Base-by-base conservation (phyloP, 2,113 vertebrate genomes). In the Cichladusa arquata region DNA sequence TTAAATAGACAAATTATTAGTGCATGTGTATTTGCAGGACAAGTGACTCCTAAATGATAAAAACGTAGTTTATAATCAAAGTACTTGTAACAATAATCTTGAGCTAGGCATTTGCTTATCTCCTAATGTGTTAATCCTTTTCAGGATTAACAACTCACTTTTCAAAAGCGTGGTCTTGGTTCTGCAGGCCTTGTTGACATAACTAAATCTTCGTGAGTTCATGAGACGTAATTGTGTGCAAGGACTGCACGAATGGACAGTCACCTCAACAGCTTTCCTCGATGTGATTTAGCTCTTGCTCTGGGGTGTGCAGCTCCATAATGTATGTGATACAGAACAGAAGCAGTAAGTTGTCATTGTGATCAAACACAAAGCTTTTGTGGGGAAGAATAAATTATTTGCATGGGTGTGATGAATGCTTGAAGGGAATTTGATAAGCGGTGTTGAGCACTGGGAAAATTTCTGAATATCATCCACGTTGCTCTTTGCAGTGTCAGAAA, bases 341-440 rank as follows among this genome's bases (percentile, higher is more conserved):
- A 81, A 93, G 90, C 93, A 86, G 67, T 47, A 29, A 86, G 69
- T 81, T 95, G 92, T 94, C 94, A 93, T 78, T 91, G 93, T 93
- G 91, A 96, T 96, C 94, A 95, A 93, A 95, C 87, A 95, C 85
- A 89, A 83, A 90, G 77, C 81, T 92, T 58, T 81, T 86, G 81
- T 19, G 23, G 94, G 91, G 93, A 95, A 95, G 93, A 95, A 97
- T 92, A 88, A 89, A 85, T 94, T 92, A 90, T 95, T 93, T 92
- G 93, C 89, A 72, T 95, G 76, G 72, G 56, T 74, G 56, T 90
- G 95, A 95, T 95, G 87, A 81, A 3, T 2, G 36, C 87, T 95
- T 64, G 88, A 83, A 95, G 94, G 94, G 82, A 81, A 93, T 73
- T 92, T 95, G 95, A 93, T 91, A 96, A 95, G 61, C 88, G 88